These are phyloP conservation scores for Willisornis vidua DNA, from an alignment of 2,113 vertebrate species.

Conservation along the genomic window DNA sequence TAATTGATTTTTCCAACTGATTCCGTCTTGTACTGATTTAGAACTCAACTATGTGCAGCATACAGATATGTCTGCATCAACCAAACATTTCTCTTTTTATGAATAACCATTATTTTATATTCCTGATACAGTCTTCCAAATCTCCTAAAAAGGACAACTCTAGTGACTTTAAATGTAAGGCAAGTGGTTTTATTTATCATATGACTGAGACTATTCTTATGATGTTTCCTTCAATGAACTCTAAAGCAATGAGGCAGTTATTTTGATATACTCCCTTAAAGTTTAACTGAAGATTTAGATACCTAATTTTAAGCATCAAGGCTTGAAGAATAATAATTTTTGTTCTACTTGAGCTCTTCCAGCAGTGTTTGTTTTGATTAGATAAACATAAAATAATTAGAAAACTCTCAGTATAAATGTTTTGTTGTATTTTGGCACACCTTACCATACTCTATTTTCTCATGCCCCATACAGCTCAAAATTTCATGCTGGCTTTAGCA, in stretches of 20 bases:
- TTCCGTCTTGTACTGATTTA: background rate
- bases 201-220: background rate
- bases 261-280: background rate
- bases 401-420: background rate
- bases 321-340: background rate
- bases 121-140: background rate
- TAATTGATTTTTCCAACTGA: background rate
- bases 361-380: constrained; percentile 38
- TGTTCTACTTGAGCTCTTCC: constrained; percentile 7
- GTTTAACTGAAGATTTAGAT: background rate
- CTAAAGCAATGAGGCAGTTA: background rate
- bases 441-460: background rate
- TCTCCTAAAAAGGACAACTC: background rate
- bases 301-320: background rate
- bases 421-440: constrained; percentile 12
- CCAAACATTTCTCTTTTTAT: background rate
- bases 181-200: background rate
- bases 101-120: background rate
- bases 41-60: background rate
- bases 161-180: background rate
- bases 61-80: background rate
- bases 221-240: background rate
- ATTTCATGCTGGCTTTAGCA: background rate
- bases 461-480: background rate
- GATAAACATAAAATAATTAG: constrained; percentile 47